Percentiles rank a stretch among this genome's conserved stretches.
Conservation (phyloP, 1,140 invertebrate species). For the Lepidurus packardi region DNA sequence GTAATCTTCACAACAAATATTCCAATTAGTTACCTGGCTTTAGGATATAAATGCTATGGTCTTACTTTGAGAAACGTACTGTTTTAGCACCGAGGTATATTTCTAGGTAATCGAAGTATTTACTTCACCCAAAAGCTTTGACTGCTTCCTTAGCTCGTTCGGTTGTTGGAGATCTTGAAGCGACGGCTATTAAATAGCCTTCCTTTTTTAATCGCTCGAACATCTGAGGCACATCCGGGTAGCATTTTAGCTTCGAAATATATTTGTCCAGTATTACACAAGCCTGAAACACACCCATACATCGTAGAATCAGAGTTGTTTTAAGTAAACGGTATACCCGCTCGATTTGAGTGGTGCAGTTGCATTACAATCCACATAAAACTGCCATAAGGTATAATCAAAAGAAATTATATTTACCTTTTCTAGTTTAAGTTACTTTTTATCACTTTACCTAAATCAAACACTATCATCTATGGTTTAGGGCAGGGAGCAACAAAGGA, state of each 20-base stretch:
- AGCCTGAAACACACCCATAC: not conserved
- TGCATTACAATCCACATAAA: slow-evolving; percentile 3
- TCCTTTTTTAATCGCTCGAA: not conserved
- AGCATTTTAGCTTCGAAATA: not conserved
- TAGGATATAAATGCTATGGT: not conserved
- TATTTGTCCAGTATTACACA: not conserved
- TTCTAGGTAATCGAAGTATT: slow-evolving; percentile 14
- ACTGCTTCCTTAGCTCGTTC: slow-evolving; percentile 6
- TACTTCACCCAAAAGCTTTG: not conserved
- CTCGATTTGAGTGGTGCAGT: not conserved
- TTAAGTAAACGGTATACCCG: not conserved
- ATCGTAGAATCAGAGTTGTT: not conserved
- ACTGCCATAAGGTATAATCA: not conserved
- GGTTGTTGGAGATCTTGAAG: not conserved
- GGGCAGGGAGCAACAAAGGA: not conserved
- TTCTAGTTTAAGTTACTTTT: not conserved
- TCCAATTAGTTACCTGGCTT: not conserved
- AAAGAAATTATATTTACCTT: not conserved
- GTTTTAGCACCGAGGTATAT: slow-evolving; percentile 6
- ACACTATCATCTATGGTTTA: not conserved
- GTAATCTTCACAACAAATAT: not conserved
- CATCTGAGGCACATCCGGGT: not conserved
- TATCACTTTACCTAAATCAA: not conserved
- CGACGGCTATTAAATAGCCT: not conserved
- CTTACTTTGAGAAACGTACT: not conserved